phyloP scores from a whole-genome alignment of 2,797 vertebrate genomes.

The Malurus splendens region DNA sequence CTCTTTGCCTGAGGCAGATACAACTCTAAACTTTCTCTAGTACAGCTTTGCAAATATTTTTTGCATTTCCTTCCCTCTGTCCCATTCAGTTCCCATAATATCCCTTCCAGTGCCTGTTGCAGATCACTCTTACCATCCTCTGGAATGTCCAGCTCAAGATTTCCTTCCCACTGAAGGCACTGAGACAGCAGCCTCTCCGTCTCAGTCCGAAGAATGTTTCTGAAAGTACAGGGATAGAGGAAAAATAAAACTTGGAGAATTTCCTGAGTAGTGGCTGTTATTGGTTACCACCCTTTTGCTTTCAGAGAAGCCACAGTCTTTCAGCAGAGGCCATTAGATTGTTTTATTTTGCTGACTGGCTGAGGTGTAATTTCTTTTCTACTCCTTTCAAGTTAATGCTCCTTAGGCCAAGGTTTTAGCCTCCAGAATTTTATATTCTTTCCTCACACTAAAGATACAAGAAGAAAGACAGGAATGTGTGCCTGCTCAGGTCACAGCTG shows the following conservation, averaged over 20 bases:
- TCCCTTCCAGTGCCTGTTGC: rapidly evolving
- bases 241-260: neutral
- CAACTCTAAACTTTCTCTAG: neutral
- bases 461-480: neutral
- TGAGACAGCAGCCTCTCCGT: constrained; percentile 69
- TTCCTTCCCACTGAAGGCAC: constrained; percentile 79
- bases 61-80: neutral
- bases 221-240: constrained; percentile 47
- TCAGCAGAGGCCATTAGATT: neutral
- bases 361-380: neutral
- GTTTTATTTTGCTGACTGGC: neutral
- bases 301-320: neutral
- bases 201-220: constrained; percentile 75
- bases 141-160: constrained; percentile 82
- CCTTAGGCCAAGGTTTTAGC: neutral
- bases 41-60: neutral
- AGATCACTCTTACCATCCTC: constrained; percentile 83
- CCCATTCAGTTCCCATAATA: neutral
- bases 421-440: neutral
- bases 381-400: neutral
- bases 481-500: neutral
- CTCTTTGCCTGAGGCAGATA: neutral
- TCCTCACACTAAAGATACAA: neutral
- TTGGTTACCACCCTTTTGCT: neutral
- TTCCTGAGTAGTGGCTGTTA: neutral